Percentiles rank a stretch among this genome's conserved stretches.
These are phyloP conservation scores for Eristalis pertinax DNA, from an alignment of 2,888 invertebrate species.

Conservation along the genomic window DNA sequence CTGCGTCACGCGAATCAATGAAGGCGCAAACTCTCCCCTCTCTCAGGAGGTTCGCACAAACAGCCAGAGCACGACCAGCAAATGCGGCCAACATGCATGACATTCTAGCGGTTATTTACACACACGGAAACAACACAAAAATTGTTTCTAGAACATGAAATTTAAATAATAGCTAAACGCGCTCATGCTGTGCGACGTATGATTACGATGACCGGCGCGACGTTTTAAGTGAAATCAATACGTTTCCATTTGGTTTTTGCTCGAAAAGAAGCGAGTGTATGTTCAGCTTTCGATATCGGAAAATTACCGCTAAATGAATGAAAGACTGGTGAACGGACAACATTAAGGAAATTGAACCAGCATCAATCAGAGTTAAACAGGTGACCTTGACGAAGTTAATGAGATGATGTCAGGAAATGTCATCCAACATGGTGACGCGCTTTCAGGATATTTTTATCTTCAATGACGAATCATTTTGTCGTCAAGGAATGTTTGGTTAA, in stretches of 20 bases:
- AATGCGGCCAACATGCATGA: not conserved
- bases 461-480: not conserved
- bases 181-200: not conserved
- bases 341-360: not conserved
- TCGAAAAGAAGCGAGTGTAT: not conserved
- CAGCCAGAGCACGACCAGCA: not conserved
- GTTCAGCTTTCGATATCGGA: not conserved
- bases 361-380: not conserved
- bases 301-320: not conserved
- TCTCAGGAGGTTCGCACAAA: no score
- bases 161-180: not conserved
- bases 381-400: not conserved
- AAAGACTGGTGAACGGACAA: not conserved
- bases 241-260: not conserved
- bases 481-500: no score
- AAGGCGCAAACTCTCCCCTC: not conserved
- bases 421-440: not conserved
- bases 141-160: not conserved
- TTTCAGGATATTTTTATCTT: not conserved
- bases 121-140: not conserved
- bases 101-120: not conserved
- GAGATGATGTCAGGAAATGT: not conserved
- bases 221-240: not conserved
- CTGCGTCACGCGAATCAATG: slow-evolving; percentile 36
- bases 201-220: not conserved